Evolutionary conservation across 2,113 vertebrate genomes (phyloP).

Genomic region (Embiotoca jacksoni): DNA sequence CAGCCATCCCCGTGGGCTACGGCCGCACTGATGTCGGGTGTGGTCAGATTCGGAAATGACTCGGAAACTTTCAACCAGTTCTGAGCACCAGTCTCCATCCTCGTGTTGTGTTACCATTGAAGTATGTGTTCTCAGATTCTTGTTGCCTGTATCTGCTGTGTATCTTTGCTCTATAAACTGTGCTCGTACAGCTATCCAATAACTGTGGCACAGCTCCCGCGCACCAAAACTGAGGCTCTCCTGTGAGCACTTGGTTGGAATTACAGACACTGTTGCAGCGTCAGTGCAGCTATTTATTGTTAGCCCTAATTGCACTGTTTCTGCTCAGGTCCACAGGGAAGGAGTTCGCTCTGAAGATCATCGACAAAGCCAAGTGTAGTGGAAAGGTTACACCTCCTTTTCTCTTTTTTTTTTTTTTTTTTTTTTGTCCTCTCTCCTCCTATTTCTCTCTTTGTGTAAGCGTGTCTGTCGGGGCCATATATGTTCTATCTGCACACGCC

Average conservation of each 20-base stretch:
- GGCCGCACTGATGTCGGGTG: not conserved
- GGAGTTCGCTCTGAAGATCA: slow-evolving; percentile 98
- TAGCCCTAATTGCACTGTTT: slow-evolving; percentile 49
- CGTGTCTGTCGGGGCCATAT: not conserved
- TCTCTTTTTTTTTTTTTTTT: not conserved
- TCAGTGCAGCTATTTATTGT: slow-evolving; percentile 40
- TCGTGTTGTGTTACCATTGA: not conserved
- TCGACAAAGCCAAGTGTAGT: slow-evolving; percentile 96
- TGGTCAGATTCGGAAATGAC: not conserved
- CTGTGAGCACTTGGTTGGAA: slow-evolving; percentile 30
- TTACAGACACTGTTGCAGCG: slow-evolving; percentile 24
- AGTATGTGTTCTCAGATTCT: not conserved
- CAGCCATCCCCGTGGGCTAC: not conserved
- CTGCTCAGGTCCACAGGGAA: slow-evolving; percentile 91
- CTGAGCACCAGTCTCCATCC: not conserved
- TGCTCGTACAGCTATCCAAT: slow-evolving; percentile 1
- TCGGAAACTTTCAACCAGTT: too few species aligned
- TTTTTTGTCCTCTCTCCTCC: not conserved
- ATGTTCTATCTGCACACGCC: not conserved
- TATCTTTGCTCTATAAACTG: slow-evolving; percentile 15
- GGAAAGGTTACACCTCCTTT: slow-evolving; percentile 87
- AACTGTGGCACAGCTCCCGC: not conserved
- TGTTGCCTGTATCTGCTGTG: not conserved
- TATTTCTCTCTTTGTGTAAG: not conserved
- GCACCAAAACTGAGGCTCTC: slow-evolving; percentile 15